A percentile compares a stretch with the other conserved stretches of the same genome.
Evolutionary conservation across 2,113 vertebrate species (phyloP).

Genomic region (Naja naja): DNA sequence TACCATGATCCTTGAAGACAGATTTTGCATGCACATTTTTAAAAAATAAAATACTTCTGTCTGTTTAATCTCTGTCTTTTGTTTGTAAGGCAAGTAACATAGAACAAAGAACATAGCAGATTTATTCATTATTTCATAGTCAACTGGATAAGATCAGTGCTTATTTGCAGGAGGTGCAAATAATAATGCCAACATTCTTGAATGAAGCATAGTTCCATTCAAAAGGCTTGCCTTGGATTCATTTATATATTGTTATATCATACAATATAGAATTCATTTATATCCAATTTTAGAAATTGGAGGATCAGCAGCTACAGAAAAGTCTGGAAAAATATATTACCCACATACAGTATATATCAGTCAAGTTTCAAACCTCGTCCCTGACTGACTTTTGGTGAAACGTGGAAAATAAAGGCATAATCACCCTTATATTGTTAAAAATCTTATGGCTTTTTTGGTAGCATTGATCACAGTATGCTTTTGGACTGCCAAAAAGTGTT

Average conservation of each 20-base stretch:
- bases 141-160: neutral
- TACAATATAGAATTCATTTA: neutral
- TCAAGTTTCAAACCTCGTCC: neutral
- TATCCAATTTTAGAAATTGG: neutral
- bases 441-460: neutral
- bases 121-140: neutral
- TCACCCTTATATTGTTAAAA: neutral
- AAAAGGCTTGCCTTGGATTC: neutral
- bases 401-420: neutral
- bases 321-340: neutral
- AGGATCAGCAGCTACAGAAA: neutral
- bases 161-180: neutral
- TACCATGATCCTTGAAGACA: neutral
- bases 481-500: neutral
- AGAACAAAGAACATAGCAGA: neutral
- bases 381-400: neutral
- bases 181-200: neutral
- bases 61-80: neutral
- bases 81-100: neutral
- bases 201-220: neutral
- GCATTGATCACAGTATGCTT: neutral
- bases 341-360: neutral
- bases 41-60: neutral
- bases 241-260: neutral
- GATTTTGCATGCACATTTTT: neutral